Evolutionary conservation across 2,888 invertebrate species (phyloP).

Genomic region (Galeopsomyia nigrocyanea): DNA sequence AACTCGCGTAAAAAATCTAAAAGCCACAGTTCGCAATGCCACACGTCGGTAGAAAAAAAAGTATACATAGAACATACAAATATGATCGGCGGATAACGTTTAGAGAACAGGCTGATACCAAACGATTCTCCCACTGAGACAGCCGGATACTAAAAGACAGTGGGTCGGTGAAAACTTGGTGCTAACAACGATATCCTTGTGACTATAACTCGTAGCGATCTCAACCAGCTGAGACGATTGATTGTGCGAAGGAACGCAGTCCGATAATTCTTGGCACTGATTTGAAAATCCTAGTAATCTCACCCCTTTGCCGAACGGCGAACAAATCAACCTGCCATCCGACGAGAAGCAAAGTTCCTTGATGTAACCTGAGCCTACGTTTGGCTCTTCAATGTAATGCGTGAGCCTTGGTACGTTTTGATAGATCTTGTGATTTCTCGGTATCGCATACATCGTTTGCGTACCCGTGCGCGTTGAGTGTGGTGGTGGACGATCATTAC

Average conservation of each 20-base stretch:
- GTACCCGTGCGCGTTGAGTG: slow-evolving; percentile 59
- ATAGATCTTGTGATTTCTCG: slow-evolving; percentile 71
- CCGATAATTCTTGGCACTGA: slow-evolving; percentile 83
- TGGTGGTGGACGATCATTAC: slow-evolving; percentile 58
- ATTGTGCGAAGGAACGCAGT: slow-evolving; percentile 73
- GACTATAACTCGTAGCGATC: slow-evolving; percentile 80
- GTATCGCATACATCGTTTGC: slow-evolving; percentile 64
- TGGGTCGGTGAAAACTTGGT: slow-evolving; percentile 91
- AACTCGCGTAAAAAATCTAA: slow-evolving; percentile 23
- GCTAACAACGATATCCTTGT: slow-evolving; percentile 87
- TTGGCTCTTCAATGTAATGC: slow-evolving; percentile 88
- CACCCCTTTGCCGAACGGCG: slow-evolving; percentile 89
- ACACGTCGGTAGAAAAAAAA: slow-evolving; percentile 38
- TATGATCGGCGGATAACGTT: slow-evolving; percentile 6
- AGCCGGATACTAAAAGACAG: slow-evolving; percentile 90
- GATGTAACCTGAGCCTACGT: slow-evolving; percentile 91
- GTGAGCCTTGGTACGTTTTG: slow-evolving; percentile 84
- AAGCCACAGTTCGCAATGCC: slow-evolving; percentile 19
- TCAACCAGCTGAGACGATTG: slow-evolving; percentile 74
- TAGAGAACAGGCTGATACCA: slow-evolving; percentile 85
- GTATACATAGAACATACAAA: not conserved
- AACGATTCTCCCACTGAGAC: slow-evolving; percentile 87
- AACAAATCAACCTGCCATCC: slow-evolving; percentile 91
- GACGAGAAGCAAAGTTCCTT: slow-evolving; percentile 93
- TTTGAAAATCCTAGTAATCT: slow-evolving; percentile 86